Evolutionary conservation across 1,140 invertebrate genomes (phyloP), one percentile per base, ranked within the genome.

Genomic region (Helicoverpa armigera): DNA sequence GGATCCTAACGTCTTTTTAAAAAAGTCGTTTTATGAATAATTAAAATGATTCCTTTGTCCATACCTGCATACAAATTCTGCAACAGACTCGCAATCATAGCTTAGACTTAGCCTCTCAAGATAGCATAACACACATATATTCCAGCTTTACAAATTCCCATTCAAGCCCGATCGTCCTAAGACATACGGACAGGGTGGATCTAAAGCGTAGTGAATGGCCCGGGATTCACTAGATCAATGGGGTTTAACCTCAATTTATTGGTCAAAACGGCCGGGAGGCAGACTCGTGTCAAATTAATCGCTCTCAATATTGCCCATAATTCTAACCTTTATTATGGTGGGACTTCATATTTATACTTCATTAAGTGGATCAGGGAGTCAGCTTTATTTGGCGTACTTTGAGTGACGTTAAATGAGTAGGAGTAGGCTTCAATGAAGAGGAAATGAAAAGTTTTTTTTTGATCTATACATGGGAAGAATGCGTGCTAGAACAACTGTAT

Each of bases 221-320:
- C 5, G 50, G 23, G 18, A 51, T 53, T 72, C 69, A 29, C 18
- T 72, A 72, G 69, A 72, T 72, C 69, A 72, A 72, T 72, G 69
- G 69, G 69, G 69, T 72, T 70, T 72, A 72, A 54, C 69, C 69
- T 72, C 69, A 72, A 72, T 72, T 72, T 72, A 72, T 72, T 72
- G 69, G 69, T 72, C 69, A 72, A 72, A 72, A 72, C 69, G 69
- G 50, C 18, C 69, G 50, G 31, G 69, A 72, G 69, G 69, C 50
- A 72, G 50, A 10, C 69, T 72, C n/a, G 50, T 72, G 69, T 72
- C 69, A 31, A 72, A 54, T 72, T 72, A 72, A 72, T 72, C 69
- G 69, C 50, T 51, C 31, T 72, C 69, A 72, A 72, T 72, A 72
- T 72, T 72, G 69, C 50, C 69, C 50, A 72, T 72, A 72, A 72